Base-by-base conservation (phyloP, 2,888 invertebrate genomes). In the Agrotis exclamationis region DNA sequence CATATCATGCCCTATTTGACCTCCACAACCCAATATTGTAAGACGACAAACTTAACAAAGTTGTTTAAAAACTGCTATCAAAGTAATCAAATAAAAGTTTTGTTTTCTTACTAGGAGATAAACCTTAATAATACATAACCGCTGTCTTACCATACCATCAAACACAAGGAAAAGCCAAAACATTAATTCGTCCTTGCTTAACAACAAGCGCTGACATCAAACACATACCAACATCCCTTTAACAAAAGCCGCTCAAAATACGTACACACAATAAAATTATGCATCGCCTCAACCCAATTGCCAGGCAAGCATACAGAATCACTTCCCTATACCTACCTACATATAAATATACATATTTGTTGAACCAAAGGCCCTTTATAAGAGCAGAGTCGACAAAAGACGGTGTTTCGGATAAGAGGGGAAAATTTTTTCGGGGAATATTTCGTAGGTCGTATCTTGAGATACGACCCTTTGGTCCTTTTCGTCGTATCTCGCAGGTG, bases 371-470 rank as follows among this genome's bases (percentile, higher is more conserved):
- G 54, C 53, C 75, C 56, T 73, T 74, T 63, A 73, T 65, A 74
- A 84, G 69, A 73, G 54, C 50, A 48, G 3, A 65, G 70, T 80
- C 79, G 48, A 76, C 82, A 83, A 80, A 84, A 84, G 70, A 63
- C 63, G 20, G 28, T 24, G 63, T 80, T 58, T 64, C 64, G 69
- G 62, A 62, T 82, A 79, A 72, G 50, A 66, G 68, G 63, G 53
- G 47, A 45, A 28, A 45, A 28, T 44, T 60, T 80, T 82, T 81
- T 71, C 59, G 50, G 58, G 58, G n/a, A 11, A 73, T 74, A 58
- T 79, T 70, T 48, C 63, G 50, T 50, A 48, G 66, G 56, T 48
- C 48, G 51, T 63, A 65, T 79, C 63, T 51, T 66, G 28, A 70
- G 57, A 67, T 53, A 67, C 48, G 58, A 3, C 14, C 63, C 72